phyloP scores from a whole-genome alignment of 2,113 vertebrate genomes.

The Rhinoptilus africanus region DNA sequence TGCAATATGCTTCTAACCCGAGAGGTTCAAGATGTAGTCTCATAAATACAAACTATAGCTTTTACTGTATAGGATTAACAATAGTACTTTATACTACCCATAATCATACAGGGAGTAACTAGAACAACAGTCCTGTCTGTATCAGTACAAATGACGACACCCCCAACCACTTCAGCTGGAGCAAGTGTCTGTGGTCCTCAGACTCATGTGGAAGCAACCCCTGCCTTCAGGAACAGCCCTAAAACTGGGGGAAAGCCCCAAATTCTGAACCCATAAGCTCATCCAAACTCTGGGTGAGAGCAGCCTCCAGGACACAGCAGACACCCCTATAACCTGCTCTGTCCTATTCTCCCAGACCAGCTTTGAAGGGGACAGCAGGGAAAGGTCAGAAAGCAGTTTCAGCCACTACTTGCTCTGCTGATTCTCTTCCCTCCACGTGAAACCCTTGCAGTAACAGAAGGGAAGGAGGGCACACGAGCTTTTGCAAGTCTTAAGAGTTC shows the following conservation, averaged over 20 bases:
- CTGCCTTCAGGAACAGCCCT: background rate
- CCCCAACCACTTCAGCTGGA: background rate
- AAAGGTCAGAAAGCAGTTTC: background rate
- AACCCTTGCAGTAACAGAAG: background rate
- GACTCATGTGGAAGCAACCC: accelerated
- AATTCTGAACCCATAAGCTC: background rate
- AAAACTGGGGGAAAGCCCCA: background rate
- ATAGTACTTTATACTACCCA: background rate
- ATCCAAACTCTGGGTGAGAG: background rate
- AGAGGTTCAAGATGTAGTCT: background rate
- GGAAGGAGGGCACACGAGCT: background rate
- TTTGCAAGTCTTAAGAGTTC: background rate
- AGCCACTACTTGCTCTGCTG: background rate
- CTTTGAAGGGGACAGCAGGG: background rate
- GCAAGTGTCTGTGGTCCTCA: background rate
- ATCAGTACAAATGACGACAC: background rate
- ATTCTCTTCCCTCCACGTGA: background rate
- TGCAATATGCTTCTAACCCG: background rate
- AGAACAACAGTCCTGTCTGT: background rate
- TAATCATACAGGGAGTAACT: background rate
- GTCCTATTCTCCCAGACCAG: background rate
- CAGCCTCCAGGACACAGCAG: background rate
- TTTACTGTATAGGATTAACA: background rate
- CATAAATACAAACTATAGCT: background rate
- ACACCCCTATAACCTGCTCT: too few relatives aligned